Base-by-base conservation (phyloP, 2,888 invertebrate genomes). In the Polydrusus tereticollis region DNA sequence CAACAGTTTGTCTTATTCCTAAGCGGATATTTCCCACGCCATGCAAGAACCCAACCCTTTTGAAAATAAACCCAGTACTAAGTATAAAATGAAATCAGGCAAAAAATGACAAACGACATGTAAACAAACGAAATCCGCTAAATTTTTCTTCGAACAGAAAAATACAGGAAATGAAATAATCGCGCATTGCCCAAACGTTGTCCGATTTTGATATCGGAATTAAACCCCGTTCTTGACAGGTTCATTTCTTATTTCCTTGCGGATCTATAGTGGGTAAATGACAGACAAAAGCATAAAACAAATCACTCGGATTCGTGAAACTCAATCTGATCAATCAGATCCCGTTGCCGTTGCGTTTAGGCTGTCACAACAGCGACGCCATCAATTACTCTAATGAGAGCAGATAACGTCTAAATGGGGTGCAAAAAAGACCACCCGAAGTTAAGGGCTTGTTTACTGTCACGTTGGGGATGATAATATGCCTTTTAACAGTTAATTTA, bases 371-470 rank as follows among this genome's bases (percentile, higher is more conserved):
- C 76, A 79, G 79, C 82, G 78, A 80, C 81, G 80, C 80, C 84
- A 80, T 85, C 84, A 85, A 85, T 85, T 85, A 85, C 82, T 78
- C 76, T 85, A 85, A 85, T 85, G 84, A 84, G 84, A 83, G 78
- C 76, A 79, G 84, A 83, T 82, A 81, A 79, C 76, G 78, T 76
- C 75, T 55, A 70, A 72, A 38, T 52, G 72, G 74, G 72, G 69
- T 69, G 20, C 26, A 41, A 23, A 67, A 60, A 58, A 73, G 71
- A 52, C 43, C 58, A 41, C 5, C 2, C 7, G 7, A 50, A 26
- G 20, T 50, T 60, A 5, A 1, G 43, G 65, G 65, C 65, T 23
- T n/a, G n/a, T n/a, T n/a, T n/a, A n/a, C n/a, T n/a, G n/a, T n/a
- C n/a, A n/a, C n/a, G n/a, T n/a, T n/a, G n/a, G n/a, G n/a, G n/a